Conservation (phyloP, 2,113 vertebrate species). For the Mus pahari region DNA sequence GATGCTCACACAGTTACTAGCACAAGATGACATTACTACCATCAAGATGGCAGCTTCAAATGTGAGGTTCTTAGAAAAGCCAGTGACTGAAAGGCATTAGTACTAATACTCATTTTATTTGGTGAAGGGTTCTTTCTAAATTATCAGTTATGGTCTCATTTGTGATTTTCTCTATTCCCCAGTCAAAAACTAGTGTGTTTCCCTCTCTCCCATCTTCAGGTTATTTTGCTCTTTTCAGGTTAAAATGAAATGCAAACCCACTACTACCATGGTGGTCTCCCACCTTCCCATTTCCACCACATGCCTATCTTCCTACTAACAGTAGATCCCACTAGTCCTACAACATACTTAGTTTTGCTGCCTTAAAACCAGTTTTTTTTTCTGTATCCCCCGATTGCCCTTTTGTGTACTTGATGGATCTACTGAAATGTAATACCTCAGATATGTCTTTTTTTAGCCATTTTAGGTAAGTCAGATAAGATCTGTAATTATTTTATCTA, state of each 20-base stretch:
- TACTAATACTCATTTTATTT: constrained; percentile 20
- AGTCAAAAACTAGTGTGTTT: not conserved
- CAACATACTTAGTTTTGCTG: not conserved
- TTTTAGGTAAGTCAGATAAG: not conserved
- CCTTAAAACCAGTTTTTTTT: not conserved
- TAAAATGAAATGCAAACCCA: not conserved
- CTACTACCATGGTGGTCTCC: not conserved
- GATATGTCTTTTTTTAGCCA: not conserved
- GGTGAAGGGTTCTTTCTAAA: constrained; percentile 26
- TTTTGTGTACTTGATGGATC: not conserved
- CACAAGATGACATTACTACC: not conserved
- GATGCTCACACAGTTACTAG: not conserved
- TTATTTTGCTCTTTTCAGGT: not conserved
- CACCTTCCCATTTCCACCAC: not conserved
- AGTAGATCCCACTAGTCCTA: not conserved
- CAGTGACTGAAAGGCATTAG: not conserved
- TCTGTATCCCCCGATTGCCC: not conserved
- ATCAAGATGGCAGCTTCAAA: not conserved
- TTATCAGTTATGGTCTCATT: not conserved
- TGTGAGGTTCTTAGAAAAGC: not conserved
- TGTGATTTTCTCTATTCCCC: not conserved
- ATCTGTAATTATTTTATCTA: not conserved
- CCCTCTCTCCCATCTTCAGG: not conserved
- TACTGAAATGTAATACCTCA: not conserved
- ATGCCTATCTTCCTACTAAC: not conserved